Base-by-base conservation (phyloP, 2,888 invertebrate species). In the Lagria hirta region DNA sequence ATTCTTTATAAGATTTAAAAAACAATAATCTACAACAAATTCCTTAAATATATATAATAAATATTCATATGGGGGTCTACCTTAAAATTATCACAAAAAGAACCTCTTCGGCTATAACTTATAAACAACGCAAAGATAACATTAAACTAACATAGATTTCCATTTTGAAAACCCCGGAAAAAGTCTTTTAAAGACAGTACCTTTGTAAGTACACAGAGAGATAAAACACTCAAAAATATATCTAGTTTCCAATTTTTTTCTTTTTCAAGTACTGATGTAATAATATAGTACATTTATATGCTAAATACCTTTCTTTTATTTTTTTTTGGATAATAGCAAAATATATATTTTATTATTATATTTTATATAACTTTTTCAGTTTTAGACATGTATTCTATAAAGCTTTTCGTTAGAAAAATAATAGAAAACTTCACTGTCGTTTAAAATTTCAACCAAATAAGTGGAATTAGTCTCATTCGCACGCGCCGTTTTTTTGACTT, bases 251-350 rank as follows among this genome's bases (percentile, higher is more conserved):
- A 14, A 23, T 20, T n/a, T n/a, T 32, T 10, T 38, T 16, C 13
- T 40, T 33, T 24, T 17, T 24, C 30, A 20, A 32, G 27, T 14
- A 23, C 15, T 41, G 33, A 33, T 33, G 33, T 33, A 26, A 41
- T 41, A 26, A n/a, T n/a, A n/a, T n/a, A n/a, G 12, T 33, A 33
- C 27, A 41, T 15, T 33, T 41, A 41, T 27, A 33, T 18, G 33
- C 27, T n/a, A n/a, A 33, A 41, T 41, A 33, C 33, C 33, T 21
- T 41, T 41, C 32, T 41, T 27, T 33, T 33, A 41, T 33, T 33
- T 46, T 40, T 46, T 14, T 34, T 48, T 47, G n/a, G 49, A 49
- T 54, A 51, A 34, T 46, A 46, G 56, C 54, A 54, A 57, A 57
- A 57, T 57, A 57, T 56, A 54, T 51, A 41, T 47, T 52, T 51